phyloP scores from a whole-genome alignment of 2,113 vertebrate species.

The Nothobranchius furzeri region DNA sequence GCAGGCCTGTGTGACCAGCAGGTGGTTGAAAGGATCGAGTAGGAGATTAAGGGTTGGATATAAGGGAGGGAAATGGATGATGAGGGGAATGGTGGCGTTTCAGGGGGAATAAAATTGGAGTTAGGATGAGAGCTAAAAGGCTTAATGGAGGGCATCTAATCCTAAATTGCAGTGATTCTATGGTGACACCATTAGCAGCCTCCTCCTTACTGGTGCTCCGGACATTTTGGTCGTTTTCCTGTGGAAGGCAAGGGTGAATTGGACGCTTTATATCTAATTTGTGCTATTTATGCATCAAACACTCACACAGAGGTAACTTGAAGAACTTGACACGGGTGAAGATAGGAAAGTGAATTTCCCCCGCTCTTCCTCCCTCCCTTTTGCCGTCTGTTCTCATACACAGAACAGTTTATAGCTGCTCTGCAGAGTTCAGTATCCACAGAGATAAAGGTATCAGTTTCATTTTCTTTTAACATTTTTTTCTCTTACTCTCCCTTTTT shows the following conservation, averaged over 20 bases:
- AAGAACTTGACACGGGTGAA: slow-evolving; percentile 62
- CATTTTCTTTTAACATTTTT: slow-evolving; percentile 66
- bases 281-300: slow-evolving; percentile 37
- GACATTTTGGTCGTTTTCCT: slow-evolving; percentile 48
- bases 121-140: slow-evolving; percentile 68
- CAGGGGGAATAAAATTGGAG: slow-evolving; percentile 65
- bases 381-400: slow-evolving; percentile 41
- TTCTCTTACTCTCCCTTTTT: slow-evolving; percentile 27
- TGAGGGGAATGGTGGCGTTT: slow-evolving; percentile 65
- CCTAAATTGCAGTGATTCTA: slow-evolving; percentile 72
- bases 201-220: slow-evolving; percentile 36
- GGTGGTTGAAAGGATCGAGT: slow-evolving; percentile 66
- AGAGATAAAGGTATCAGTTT: slow-evolving; percentile 75
- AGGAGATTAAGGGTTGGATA: slow-evolving; percentile 72
- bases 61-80: slow-evolving; percentile 71
- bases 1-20: slow-evolving; percentile 68
- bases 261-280: slow-evolving; percentile 37
- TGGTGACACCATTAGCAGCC: slow-evolving; percentile 70
- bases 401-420: slow-evolving; percentile 68
- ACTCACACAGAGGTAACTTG: slow-evolving; percentile 36
- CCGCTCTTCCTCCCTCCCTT: slow-evolving; percentile 4
- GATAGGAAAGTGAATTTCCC: slow-evolving; percentile 59
- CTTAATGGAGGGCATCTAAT: slow-evolving; percentile 76
- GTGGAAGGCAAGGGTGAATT: slow-evolving; percentile 2
- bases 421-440: slow-evolving; percentile 70